Conservation (phyloP, 2,888 invertebrate species). For the Xanthorhoe spadicearia region DNA sequence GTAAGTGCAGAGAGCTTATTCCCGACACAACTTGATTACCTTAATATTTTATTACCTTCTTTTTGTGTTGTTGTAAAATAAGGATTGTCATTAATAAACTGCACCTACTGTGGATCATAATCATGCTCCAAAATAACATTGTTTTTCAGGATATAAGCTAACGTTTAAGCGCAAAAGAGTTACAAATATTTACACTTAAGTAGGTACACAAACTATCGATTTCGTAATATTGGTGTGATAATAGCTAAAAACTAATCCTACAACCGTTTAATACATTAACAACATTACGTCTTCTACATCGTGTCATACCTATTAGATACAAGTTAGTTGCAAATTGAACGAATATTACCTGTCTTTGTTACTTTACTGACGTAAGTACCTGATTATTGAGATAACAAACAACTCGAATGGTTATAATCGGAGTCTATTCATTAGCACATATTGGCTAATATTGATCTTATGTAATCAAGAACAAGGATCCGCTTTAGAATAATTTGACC, state of each 20-base stretch:
- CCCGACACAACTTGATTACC: not conserved
- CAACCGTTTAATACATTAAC: not conserved
- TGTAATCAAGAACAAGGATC: conserved; percentile 13
- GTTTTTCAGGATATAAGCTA: too few species aligned
- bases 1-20: not conserved
- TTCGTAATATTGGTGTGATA: too few species aligned
- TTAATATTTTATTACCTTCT: not conserved
- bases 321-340: conserved; percentile 34
- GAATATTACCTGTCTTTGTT: conserved; percentile 34
- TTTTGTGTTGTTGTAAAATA: too few species aligned
- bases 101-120: too few species aligned
- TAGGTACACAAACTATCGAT: too few species aligned
- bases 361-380: conserved; percentile 22
- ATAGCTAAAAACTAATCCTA: not conserved
- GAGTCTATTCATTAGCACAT: conserved; percentile 19
- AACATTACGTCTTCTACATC: conserved; percentile 40
- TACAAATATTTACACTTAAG: too few species aligned
- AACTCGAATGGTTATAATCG: conserved; percentile 22
- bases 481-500: not conserved
- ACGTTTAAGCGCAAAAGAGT: too few species aligned
- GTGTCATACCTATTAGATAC: conserved; percentile 49
- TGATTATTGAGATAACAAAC: conserved; percentile 20
- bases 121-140: too few species aligned
- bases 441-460: conserved; percentile 15
- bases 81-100: too few species aligned